Percentiles rank a stretch among this genome's conserved stretches.
Conservation (phyloP, 2,888 invertebrate genomes). For the Sialis lutaria region DNA sequence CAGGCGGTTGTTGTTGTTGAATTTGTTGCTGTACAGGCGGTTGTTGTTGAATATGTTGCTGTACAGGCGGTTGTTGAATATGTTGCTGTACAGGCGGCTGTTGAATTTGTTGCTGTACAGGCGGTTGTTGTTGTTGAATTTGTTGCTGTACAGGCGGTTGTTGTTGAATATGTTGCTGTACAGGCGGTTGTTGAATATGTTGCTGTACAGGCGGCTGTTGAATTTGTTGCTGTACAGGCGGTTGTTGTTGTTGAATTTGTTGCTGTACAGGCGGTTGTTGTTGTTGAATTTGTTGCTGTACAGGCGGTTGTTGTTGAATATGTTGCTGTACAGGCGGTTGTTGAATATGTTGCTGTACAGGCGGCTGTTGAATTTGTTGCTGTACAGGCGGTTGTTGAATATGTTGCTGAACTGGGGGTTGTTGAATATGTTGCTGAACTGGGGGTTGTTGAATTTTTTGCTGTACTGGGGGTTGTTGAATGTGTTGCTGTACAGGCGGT, state of each 20-base stretch:
- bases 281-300: constrained; percentile 1
- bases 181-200: constrained; percentile 7
- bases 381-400: not conserved
- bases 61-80: constrained; percentile 7
- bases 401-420: constrained; percentile 12
- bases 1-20: constrained; percentile 5
- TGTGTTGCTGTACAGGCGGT: not conserved
- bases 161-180: constrained; percentile 6
- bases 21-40: constrained; percentile 4
- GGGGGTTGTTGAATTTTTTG: constrained; percentile 9
- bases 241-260: not conserved
- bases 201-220: not conserved
- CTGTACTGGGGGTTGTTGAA: not conserved
- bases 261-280: not conserved
- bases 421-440: constrained; percentile 11
- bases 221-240: not conserved
- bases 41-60: constrained; percentile 2
- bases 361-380: not conserved
- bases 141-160: constrained; percentile 4
- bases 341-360: not conserved
- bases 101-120: constrained; percentile 4
- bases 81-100: constrained; percentile 8
- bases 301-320: not conserved
- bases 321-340: not conserved
- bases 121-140: constrained; percentile 6